These are phyloP conservation scores for Dunckerocampus dactyliophorus DNA, from an alignment of 2,113 vertebrate species.

Conservation along the genomic window DNA sequence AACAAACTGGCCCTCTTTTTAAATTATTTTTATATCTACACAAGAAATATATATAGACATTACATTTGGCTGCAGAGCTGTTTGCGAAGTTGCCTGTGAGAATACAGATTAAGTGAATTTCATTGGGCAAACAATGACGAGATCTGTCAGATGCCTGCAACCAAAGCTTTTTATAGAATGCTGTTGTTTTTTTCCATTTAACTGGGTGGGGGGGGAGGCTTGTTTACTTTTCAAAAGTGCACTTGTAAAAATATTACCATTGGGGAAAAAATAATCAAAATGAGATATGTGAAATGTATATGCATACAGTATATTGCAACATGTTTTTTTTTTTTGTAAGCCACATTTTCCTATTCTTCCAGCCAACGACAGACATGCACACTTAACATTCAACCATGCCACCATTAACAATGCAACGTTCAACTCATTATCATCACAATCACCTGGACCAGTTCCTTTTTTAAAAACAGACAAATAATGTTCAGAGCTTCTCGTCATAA, in stretches of 20 bases:
- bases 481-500: slow-evolving; percentile 6
- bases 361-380: slow-evolving; percentile 33
- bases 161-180: slow-evolving; percentile 21
- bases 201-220: too few relatives aligned
- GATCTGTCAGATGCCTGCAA: slow-evolving; percentile 45
- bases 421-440: slow-evolving; percentile 71
- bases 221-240: too few relatives aligned
- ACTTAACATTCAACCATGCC: slow-evolving; percentile 54
- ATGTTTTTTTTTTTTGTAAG: slow-evolving; percentile 4
- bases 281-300: too few relatives aligned
- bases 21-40: background rate
- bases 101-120: slow-evolving; percentile 67
- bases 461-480: slow-evolving; percentile 30
- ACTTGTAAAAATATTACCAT: too few relatives aligned
- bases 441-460: slow-evolving; percentile 50
- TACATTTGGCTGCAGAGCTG: slow-evolving; percentile 56
- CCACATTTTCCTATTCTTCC: slow-evolving; percentile 14
- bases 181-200: slow-evolving; percentile 14
- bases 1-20: slow-evolving; percentile 27
- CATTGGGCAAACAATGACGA: slow-evolving; percentile 58
- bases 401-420: slow-evolving; percentile 69
- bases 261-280: too few relatives aligned
- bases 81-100: slow-evolving; percentile 48
- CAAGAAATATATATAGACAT: slow-evolving; percentile 27
- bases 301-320: too few relatives aligned